These are phyloP conservation scores for Gryllus longicercus DNA, from an alignment of 2,888 invertebrate species.

Conservation along the genomic window DNA sequence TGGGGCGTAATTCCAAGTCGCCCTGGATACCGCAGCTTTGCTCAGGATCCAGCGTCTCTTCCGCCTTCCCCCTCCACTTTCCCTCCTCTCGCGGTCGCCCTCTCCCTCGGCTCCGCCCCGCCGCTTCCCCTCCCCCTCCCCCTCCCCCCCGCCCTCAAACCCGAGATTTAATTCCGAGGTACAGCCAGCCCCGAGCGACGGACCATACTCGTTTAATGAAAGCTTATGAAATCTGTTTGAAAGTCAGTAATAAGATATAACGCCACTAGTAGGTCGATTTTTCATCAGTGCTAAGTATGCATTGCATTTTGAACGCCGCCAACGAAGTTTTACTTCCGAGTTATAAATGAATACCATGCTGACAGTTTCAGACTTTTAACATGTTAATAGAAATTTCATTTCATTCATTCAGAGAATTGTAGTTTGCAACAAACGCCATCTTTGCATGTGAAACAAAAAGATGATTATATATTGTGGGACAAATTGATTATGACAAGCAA, in stretches of 20 bases:
- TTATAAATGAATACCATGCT: no score
- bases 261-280: background rate
- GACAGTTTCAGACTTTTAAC: no score
- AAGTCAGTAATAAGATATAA: background rate
- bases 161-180: constrained; percentile 11
- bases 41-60: background rate
- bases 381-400: no score
- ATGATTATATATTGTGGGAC: no score
- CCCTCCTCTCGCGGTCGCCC: background rate
- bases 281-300: background rate
- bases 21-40: constrained; percentile 8
- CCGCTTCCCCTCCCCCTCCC: background rate
- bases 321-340: no score
- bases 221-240: background rate
- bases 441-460: no score
- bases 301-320: background rate
- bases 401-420: no score
- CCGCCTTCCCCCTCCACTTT: background rate
- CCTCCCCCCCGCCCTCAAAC: background rate
- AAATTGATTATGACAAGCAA: no score
- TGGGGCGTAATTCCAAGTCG: background rate
- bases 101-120: background rate
- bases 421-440: no score
- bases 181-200: constrained; percentile 6
- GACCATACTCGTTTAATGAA: constrained; percentile 17